phyloP scores from a whole-genome alignment of 2,113 vertebrate genomes.

The Brevimyrus niger region DNA sequence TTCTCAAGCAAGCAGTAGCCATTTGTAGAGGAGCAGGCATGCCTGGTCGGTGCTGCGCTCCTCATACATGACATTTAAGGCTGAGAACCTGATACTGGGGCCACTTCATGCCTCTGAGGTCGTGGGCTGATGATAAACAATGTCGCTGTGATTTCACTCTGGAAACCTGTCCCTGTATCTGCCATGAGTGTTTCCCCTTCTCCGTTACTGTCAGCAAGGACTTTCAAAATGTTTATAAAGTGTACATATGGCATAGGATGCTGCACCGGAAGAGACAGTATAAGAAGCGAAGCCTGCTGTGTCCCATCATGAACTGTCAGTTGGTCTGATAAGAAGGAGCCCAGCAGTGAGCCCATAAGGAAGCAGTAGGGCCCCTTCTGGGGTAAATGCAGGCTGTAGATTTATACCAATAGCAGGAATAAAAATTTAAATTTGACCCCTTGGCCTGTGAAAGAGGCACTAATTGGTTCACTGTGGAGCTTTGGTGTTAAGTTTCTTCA shows the following conservation, averaged over 20 bases:
- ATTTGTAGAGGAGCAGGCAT: neutral
- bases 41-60: neutral
- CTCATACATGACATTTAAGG: neutral
- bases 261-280: neutral
- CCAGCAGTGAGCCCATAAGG: neutral
- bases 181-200: too few relatives aligned
- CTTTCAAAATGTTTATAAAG: neutral
- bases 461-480: slow-evolving; percentile 13
- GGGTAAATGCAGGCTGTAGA: slow-evolving; percentile 13
- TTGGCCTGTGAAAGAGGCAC: neutral
- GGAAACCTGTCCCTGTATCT: neutral
- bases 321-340: neutral
- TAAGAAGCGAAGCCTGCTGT: neutral
- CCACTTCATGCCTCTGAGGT: neutral
- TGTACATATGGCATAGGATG: neutral
- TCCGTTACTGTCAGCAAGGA: neutral
- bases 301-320: neutral
- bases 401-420: slow-evolving; percentile 35
- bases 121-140: neutral
- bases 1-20: neutral
- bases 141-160: neutral
- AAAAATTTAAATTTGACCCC: slow-evolving; percentile 32
- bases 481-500: neutral
- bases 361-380: neutral
- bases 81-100: neutral